These are phyloP conservation scores for Leptopilina drosophilae DNA, from an alignment of 2,888 invertebrate species.

Conservation along the genomic window DNA sequence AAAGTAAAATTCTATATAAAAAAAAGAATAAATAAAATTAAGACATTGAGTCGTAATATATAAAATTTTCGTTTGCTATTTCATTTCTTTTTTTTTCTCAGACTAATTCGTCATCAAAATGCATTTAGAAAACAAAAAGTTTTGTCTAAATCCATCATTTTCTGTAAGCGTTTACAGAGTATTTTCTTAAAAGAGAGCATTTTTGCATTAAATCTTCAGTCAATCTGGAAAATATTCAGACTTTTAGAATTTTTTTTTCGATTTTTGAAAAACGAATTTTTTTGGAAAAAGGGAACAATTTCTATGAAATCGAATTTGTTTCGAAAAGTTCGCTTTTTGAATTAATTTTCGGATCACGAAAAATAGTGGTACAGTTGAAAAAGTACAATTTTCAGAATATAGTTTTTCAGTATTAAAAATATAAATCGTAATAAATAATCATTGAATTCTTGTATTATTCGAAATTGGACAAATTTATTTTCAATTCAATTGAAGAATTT, in stretches of 20 bases:
- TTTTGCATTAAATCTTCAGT: not conserved
- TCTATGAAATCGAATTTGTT: not conserved
- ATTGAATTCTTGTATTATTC: too few relatives aligned
- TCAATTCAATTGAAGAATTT: too few relatives aligned
- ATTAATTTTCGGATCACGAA: too few relatives aligned
- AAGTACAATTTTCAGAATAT: too few relatives aligned
- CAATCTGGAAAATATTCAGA: conserved; percentile 6
- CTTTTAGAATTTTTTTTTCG: conserved; percentile 5
- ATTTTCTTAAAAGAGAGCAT: conserved; percentile 18
- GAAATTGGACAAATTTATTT: too few relatives aligned
- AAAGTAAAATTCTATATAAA: not conserved
- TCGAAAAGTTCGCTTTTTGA: too few relatives aligned
- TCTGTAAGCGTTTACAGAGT: conserved; percentile 27
- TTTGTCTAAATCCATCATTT: not conserved
- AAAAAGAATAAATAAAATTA: conserved; percentile 1
- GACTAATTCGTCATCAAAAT: not conserved
- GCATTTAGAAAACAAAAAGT: not conserved
- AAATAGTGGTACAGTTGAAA: too few relatives aligned
- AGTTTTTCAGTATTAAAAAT: too few relatives aligned
- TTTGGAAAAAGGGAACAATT: not conserved
- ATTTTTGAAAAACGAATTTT: not conserved
- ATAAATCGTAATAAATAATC: too few relatives aligned
- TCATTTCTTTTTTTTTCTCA: not conserved
- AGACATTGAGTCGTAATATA: not conserved
- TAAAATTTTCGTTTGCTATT: not conserved